Conservation (phyloP, 1,140 invertebrate species). For the Glossosoma conforme region DNA sequence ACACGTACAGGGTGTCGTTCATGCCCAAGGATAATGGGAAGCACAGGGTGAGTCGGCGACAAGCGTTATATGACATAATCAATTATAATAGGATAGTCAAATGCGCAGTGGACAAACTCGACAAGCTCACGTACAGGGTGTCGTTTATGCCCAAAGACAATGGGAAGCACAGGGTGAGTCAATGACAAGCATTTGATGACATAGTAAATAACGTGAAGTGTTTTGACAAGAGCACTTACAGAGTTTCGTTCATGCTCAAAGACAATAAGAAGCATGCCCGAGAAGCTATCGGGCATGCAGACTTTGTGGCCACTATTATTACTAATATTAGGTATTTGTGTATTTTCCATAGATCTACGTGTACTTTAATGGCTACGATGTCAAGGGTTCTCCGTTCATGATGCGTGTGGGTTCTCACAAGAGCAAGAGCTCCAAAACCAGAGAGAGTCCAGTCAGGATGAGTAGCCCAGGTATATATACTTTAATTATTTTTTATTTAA, state of each 20-base stretch:
- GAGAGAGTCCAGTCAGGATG: slow-evolving; percentile 41
- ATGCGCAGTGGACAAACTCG: slow-evolving; percentile 77
- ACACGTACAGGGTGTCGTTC: slow-evolving; percentile 83
- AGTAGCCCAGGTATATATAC: slow-evolving; percentile 27
- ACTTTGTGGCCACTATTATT: too few relatives aligned
- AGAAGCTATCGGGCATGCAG: too few relatives aligned
- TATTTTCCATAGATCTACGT: slow-evolving; percentile 72
- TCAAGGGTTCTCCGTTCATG: slow-evolving; percentile 84
- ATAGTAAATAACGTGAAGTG: slow-evolving; percentile 84
- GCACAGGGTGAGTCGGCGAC: slow-evolving; percentile 62
- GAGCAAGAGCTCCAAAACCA: slow-evolving; percentile 47
- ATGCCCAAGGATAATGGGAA: slow-evolving; percentile 85
- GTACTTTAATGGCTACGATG: slow-evolving; percentile 92
- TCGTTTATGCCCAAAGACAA: slow-evolving; percentile 84
- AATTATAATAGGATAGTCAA: slow-evolving; percentile 79
- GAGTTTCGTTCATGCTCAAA: slow-evolving; percentile 83
- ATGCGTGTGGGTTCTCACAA: slow-evolving; percentile 66
- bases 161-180: slow-evolving; percentile 77
- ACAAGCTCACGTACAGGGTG: slow-evolving; percentile 76
- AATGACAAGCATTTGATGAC: too few relatives aligned
- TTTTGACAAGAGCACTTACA: slow-evolving; percentile 74
- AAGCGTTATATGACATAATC: slow-evolving; percentile 85
- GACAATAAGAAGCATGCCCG: slow-evolving; percentile 91
- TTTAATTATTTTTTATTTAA: slow-evolving; percentile 6
- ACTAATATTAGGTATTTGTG: too few relatives aligned